Evolutionary conservation across 2,888 invertebrate species (phyloP).

Genomic region (Bugula neritina): DNA sequence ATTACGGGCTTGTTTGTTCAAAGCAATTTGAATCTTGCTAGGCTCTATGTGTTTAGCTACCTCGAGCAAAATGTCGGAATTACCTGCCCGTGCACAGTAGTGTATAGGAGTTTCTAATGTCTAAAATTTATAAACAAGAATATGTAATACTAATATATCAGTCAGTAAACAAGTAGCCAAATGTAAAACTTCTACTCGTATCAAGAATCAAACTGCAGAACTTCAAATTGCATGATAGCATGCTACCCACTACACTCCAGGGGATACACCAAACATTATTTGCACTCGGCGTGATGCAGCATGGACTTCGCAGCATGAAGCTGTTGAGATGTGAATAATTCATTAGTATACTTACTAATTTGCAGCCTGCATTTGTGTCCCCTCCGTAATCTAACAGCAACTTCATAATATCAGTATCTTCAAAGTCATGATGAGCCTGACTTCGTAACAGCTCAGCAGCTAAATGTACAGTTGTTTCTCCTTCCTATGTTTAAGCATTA

Average conservation of each 20-base stretch:
- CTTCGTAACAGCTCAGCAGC: conserved; percentile 81
- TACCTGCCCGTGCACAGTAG: conserved; percentile 87
- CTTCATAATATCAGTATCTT: conserved; percentile 73
- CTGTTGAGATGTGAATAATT: too few species aligned
- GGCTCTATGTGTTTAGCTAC: conserved; percentile 86
- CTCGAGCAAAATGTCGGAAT: conserved; percentile 87
- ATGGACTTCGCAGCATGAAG: too few species aligned
- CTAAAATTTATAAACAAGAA: conserved; percentile 53
- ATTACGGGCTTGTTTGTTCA: conserved; percentile 82
- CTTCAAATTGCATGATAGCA: too few species aligned
- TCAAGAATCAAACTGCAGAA: too few species aligned
- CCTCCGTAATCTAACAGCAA: conserved; percentile 84
- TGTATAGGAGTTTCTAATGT: conserved; percentile 91
- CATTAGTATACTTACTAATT: conserved; percentile 59
- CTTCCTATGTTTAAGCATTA: too few species aligned
- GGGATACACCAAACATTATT: too few species aligned
- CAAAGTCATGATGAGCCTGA: conserved; percentile 71
- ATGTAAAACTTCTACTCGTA: too few species aligned
- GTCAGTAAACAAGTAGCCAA: too few species aligned
- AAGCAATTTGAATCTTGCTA: conserved; percentile 82
- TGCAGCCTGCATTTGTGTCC: conserved; percentile 77
- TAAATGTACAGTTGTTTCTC: conserved; percentile 88
- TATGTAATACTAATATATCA: neutral
- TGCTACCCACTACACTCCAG: too few species aligned
- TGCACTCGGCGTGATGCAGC: too few species aligned